A percentile compares a stretch with the other conserved stretches of the same genome.
These are phyloP conservation scores for Heliconius congener DNA, from an alignment of 1,140 invertebrate genomes.

Conservation along the genomic window DNA sequence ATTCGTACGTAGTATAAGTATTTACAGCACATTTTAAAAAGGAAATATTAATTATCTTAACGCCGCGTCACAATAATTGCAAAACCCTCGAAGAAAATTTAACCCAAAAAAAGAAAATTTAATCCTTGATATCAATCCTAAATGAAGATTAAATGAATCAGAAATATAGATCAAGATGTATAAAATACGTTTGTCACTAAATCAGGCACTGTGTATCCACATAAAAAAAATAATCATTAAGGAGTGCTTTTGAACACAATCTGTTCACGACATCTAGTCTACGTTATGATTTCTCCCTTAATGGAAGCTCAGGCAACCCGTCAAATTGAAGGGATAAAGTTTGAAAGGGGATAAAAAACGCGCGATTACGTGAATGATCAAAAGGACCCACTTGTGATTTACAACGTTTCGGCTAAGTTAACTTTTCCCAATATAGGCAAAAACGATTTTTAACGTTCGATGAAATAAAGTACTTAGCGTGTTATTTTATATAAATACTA, in stretches of 20 bases:
- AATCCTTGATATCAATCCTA: background rate
- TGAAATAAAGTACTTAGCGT: background rate
- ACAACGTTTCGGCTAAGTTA: constrained; percentile 6
- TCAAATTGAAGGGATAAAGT: constrained; percentile 3
- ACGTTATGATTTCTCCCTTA: background rate
- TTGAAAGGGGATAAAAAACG: constrained; percentile 15
- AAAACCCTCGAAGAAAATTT: too few relatives aligned
- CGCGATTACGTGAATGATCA: constrained; percentile 13
- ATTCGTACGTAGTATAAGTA: too few relatives aligned
- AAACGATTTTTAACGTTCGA: background rate
- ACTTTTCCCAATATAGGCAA: background rate
- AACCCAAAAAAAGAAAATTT: too few relatives aligned
- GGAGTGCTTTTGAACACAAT: background rate
- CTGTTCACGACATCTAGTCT: background rate
- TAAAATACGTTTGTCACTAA: background rate
- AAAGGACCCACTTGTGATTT: constrained; percentile 11
- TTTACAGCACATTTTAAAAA: too few relatives aligned
- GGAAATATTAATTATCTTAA: too few relatives aligned
- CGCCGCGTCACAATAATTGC: too few relatives aligned
- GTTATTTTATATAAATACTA: background rate
- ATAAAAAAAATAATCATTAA: background rate
- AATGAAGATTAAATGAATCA: background rate
- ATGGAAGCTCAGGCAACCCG: constrained; percentile 7
- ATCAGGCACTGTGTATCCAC: background rate
- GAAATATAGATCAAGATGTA: background rate